These are phyloP conservation scores for Tetranychus piercei DNA, from an alignment of 2,888 invertebrate species.

Conservation along the genomic window DNA sequence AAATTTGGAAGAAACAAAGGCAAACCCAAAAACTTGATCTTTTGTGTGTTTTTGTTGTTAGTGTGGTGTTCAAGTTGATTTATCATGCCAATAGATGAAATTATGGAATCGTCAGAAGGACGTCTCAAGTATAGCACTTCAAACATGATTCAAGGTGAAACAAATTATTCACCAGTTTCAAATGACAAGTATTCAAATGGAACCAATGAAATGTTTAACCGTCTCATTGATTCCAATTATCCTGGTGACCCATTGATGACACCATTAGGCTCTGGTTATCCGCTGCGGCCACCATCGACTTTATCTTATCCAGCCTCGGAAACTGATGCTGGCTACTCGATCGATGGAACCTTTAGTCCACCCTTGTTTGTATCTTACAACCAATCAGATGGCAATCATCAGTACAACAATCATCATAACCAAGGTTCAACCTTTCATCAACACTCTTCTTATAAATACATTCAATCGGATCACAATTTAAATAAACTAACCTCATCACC, in stretches of 20 bases:
- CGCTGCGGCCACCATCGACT: no score
- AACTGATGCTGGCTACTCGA: no score
- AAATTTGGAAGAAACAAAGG: no score
- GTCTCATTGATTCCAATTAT: not conserved
- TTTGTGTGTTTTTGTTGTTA: no score
- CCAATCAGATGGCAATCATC: not conserved
- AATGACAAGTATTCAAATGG: not conserved
- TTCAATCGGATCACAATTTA: not conserved
- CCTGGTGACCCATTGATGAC: not conserved
- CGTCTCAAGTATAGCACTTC: not conserved
- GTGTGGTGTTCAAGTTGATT: no score
- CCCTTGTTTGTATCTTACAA: no score
- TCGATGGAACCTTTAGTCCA: no score
- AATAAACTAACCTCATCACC: not conserved
- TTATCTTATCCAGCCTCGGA: no score
- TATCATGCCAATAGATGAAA: not conserved
- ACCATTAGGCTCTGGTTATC: no score
- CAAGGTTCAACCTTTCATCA: not conserved
- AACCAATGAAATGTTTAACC: not conserved
- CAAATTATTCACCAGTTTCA: not conserved
- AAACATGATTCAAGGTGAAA: not conserved
- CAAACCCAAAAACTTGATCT: no score
- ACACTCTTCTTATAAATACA: not conserved
- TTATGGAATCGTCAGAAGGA: not conserved
- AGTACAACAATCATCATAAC: not conserved